These are phyloP conservation scores for Ammodytes dubius DNA, from an alignment of 2,113 vertebrate species.

Conservation along the genomic window DNA sequence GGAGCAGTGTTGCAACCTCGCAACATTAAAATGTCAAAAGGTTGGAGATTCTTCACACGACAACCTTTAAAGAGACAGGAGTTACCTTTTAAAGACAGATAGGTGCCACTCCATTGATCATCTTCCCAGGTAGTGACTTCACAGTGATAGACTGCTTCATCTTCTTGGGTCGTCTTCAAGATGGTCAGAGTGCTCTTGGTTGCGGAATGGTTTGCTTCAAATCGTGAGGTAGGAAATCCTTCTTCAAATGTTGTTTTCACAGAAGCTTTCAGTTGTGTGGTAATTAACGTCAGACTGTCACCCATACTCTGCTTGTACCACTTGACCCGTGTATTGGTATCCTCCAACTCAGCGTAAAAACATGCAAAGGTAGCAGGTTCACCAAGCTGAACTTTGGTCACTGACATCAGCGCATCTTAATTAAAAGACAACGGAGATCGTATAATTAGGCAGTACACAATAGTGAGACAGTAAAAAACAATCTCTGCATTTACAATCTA, in stretches of 20 bases:
- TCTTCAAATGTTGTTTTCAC: background rate
- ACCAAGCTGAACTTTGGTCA: constrained; percentile 10
- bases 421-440: background rate
- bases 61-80: background rate
- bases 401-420: constrained; percentile 34
- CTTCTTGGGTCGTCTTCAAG: constrained; percentile 15
- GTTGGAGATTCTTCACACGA: background rate
- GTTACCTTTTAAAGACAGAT: constrained; percentile 52
- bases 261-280: constrained; percentile 1
- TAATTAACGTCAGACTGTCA: constrained; percentile 11
- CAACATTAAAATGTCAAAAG: background rate
- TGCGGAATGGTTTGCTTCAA: background rate
- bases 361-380: constrained; percentile 36
- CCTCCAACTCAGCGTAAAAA: background rate
- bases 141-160: constrained; percentile 57
- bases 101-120: constrained; percentile 27
- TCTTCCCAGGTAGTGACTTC: background rate
- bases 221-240: background rate
- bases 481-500: background rate
- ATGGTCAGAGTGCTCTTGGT: constrained; percentile 39
- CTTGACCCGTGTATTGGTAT: constrained; percentile 16
- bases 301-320: constrained; percentile 56
- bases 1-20: background rate
- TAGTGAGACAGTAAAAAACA: background rate
- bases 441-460: background rate